phyloP scores from a whole-genome alignment of 2,888 invertebrate species.

The Nematopogon swammerdamellus region DNA sequence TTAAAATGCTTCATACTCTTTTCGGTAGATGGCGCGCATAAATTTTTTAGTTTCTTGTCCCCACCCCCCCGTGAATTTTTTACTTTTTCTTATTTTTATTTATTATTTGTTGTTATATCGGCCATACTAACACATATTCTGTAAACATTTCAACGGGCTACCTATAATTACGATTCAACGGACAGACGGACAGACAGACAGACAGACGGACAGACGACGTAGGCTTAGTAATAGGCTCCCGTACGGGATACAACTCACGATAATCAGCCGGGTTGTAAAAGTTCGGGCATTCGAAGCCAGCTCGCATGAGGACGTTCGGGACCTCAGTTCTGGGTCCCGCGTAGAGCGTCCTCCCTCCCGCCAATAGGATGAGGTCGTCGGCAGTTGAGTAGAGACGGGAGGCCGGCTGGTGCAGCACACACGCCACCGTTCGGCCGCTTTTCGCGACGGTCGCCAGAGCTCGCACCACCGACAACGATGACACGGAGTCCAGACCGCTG shows the following conservation, averaged over 20 bases:
- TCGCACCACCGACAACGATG: constrained; percentile 64
- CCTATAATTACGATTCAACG: too few relatives aligned
- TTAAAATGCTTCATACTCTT: too few relatives aligned
- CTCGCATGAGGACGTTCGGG: constrained; percentile 54
- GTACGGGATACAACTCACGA: constrained; percentile 54
- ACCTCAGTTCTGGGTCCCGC: constrained; percentile 61
- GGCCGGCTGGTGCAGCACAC: constrained; percentile 78
- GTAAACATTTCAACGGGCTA: too few relatives aligned
- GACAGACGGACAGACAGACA: too few relatives aligned
- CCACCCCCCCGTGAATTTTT: too few relatives aligned
- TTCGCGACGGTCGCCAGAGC: constrained; percentile 61
- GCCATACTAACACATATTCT: too few relatives aligned
- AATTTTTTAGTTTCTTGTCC: too few relatives aligned
- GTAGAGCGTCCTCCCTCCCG: constrained; percentile 66
- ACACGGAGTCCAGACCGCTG: constrained; percentile 62
- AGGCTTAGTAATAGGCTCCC: too few relatives aligned
- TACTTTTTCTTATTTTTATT: too few relatives aligned
- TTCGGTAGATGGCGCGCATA: too few relatives aligned
- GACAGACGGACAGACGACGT: too few relatives aligned
- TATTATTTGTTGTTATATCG: too few relatives aligned
- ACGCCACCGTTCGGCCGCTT: constrained; percentile 67
- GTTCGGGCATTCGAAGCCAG: constrained; percentile 65
- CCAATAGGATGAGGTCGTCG: constrained; percentile 68
- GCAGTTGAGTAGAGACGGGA: constrained; percentile 71
- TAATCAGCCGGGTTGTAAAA: constrained; percentile 81